Evolutionary conservation across 2,113 vertebrate genomes (phyloP).

Genomic region (Pipra filicauda): DNA sequence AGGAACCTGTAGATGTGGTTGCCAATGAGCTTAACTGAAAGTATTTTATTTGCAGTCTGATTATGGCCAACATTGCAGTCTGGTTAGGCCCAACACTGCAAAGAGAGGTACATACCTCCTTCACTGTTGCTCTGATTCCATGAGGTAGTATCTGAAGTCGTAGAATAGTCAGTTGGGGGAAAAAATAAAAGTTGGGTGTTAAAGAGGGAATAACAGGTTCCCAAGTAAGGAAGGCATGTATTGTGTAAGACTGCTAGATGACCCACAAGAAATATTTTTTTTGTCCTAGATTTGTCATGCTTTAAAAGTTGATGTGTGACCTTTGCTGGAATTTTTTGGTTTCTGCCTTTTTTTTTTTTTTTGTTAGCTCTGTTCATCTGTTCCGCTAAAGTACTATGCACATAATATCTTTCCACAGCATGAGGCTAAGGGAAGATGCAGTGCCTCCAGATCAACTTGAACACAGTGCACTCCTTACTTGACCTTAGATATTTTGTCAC

Average conservation of each 20-base stretch:
- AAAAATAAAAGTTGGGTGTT: neutral
- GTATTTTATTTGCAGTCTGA: neutral
- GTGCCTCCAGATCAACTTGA: fast-evolving
- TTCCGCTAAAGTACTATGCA: neutral
- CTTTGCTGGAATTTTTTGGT: neutral
- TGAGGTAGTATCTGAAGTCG: neutral
- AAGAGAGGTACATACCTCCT: neutral
- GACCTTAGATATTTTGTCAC: neutral
- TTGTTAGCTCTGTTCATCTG: neutral
- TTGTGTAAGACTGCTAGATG: neutral
- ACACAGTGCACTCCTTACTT: neutral
- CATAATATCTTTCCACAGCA: neutral
- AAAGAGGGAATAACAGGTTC: neutral
- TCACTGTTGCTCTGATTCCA: neutral
- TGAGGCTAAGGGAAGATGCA: neutral
- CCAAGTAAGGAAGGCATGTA: neutral
- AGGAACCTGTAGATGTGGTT: neutral
- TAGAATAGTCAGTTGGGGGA: neutral
- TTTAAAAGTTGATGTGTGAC: neutral
- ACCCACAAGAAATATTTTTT: neutral
- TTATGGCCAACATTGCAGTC: neutral
- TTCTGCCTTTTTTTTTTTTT: neutral
- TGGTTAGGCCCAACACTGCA: neutral
- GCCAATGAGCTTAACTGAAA: neutral
- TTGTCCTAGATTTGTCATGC: neutral